Conservation (phyloP, 1,140 invertebrate genomes). For the Drosophila mauritiana region DNA sequence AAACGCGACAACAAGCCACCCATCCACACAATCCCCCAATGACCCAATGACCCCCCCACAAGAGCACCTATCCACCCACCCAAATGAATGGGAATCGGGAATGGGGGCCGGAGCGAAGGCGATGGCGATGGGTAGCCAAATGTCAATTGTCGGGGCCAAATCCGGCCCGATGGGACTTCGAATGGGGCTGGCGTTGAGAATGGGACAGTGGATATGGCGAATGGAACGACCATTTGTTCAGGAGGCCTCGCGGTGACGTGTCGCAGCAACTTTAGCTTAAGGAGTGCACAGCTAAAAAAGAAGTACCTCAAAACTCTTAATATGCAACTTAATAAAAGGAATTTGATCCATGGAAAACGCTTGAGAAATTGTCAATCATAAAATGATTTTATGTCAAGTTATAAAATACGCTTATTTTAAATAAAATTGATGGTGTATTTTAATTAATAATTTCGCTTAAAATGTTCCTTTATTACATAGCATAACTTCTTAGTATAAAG, state of each 20-base stretch:
- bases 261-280: conserved; percentile 23
- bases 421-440: too few relatives aligned
- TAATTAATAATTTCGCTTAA: too few relatives aligned
- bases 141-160: conserved; percentile 54
- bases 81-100: conserved; percentile 53
- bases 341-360: too few relatives aligned
- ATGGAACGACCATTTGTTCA: conserved; percentile 46
- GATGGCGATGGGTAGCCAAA: conserved; percentile 51
- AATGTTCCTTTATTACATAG: too few relatives aligned
- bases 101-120: conserved; percentile 20
- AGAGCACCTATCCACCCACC: conserved; percentile 4
- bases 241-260: conserved; percentile 39
- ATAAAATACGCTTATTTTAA: neutral
- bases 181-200: conserved; percentile 20
- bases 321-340: too few relatives aligned
- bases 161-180: conserved; percentile 16
- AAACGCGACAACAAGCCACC: conserved; percentile 68
- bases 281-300: conserved; percentile 15
- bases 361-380: too few relatives aligned
- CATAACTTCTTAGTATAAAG: too few relatives aligned
- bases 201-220: conserved; percentile 4
- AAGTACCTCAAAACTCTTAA: too few relatives aligned
- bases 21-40: neutral
- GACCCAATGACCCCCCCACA: neutral
- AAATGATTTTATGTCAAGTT: too few relatives aligned